A percentile compares a stretch with the other conserved stretches of the same genome.
Conservation (phyloP, 2,797 vertebrate species). For the Adrianichthys oophorus region DNA sequence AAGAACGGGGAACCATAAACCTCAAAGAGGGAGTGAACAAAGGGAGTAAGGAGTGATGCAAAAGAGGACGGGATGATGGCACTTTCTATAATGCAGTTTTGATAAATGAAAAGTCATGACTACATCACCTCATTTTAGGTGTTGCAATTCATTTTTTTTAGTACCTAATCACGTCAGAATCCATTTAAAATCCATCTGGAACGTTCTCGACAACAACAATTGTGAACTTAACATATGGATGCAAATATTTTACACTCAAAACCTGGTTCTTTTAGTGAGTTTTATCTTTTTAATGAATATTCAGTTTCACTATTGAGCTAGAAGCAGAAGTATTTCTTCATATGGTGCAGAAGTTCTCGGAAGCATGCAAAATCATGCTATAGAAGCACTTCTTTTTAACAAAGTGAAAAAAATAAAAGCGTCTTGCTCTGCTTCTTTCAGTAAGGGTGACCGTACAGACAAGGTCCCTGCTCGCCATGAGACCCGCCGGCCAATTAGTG, state of each 20-base stretch:
- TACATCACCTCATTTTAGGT: conserved; percentile 48
- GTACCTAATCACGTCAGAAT: conserved; percentile 25
- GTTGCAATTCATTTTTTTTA: conserved; percentile 58
- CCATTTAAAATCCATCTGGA: conserved; percentile 36
- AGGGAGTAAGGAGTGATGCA: conserved; percentile 35
- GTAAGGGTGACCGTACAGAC: conserved; percentile 56
- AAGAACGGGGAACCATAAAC: conserved; percentile 52
- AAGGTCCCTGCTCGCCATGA: conserved; percentile 57
- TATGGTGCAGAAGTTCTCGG: conserved; percentile 7
- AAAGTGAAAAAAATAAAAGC: conserved; percentile 65
- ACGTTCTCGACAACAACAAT: conserved; percentile 22
- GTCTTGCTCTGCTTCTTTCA: conserved; percentile 35
- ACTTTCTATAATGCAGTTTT: conserved; percentile 50
- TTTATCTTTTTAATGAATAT: conserved; percentile 15
- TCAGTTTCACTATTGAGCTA: conserved; percentile 7
- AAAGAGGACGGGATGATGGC: conserved; percentile 43
- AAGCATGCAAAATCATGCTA: conserved; percentile 41
- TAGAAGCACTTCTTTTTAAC: conserved; percentile 52
- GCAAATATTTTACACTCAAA: conserved; percentile 4
- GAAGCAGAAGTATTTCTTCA: conserved; percentile 13
- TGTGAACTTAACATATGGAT: conserved; percentile 22
- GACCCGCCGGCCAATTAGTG: conserved; percentile 73
- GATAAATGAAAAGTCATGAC: conserved; percentile 46
- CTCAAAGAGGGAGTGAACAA: conserved; percentile 36
- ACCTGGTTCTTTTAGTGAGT: neutral